A percentile compares a stretch with the other conserved stretches of the same genome.
Conservation (phyloP, 2,113 vertebrate species). For the Austrofundulus limnaeus region DNA sequence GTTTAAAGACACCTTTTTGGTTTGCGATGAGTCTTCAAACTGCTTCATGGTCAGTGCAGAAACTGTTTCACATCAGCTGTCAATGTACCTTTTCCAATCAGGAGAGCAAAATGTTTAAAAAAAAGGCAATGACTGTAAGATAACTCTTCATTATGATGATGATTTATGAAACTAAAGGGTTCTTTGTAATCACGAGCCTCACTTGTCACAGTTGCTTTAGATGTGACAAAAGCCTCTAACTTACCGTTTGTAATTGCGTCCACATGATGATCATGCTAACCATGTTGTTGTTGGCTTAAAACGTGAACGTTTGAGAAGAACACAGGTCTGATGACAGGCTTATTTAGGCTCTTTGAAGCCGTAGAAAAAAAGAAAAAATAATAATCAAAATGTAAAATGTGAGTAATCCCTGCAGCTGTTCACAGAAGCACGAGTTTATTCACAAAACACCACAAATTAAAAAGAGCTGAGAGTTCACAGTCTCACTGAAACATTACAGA, state of each 20-base stretch:
- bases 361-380: not conserved
- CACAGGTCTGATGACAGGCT: not conserved
- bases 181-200: constrained; percentile 1
- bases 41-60: not conserved
- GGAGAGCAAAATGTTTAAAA: not conserved
- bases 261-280: constrained; percentile 10
- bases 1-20: not conserved
- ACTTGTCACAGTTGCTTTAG: constrained; percentile 7
- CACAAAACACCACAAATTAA: not conserved
- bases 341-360: constrained; percentile 1
- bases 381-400: too few species aligned
- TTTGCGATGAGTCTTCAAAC: not conserved
- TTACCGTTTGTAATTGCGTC: constrained; percentile 6
- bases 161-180: constrained; percentile 10
- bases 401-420: not conserved
- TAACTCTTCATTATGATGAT: constrained; percentile 1
- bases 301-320: not conserved
- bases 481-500: not conserved
- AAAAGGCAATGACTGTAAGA: not conserved
- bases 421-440: not conserved
- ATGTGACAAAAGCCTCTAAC: constrained; percentile 5
- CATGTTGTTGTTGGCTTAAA: not conserved
- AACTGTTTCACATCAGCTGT: too few species aligned
- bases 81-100: not conserved
- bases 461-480: not conserved